Conservation (phyloP, 2,888 invertebrate genomes). For the Sarcophaga carnaria region DNA sequence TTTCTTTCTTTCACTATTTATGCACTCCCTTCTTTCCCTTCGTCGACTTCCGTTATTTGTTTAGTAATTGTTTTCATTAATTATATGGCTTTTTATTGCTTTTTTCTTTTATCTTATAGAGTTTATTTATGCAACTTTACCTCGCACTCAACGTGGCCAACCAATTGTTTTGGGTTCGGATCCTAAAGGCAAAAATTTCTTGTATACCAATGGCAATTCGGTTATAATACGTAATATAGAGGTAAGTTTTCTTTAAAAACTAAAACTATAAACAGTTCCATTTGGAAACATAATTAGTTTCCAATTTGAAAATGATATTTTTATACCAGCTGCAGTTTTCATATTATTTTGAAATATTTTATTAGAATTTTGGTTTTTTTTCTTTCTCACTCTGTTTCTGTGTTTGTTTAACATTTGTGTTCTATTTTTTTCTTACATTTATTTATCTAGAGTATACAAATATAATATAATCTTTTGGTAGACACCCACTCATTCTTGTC, state of each 20-base stretch:
- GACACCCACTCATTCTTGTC: constrained; percentile 39
- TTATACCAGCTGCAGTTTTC: constrained; percentile 43
- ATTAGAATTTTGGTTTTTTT: constrained; percentile 1
- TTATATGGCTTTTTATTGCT: constrained; percentile 23
- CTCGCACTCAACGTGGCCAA: constrained; percentile 96
- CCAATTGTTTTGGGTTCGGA: constrained; percentile 97
- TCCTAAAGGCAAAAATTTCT: constrained; percentile 97
- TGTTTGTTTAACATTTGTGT: constrained; percentile 47
- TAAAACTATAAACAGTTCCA: background rate
- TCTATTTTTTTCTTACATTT: constrained; percentile 53
- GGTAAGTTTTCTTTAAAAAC: constrained; percentile 82
- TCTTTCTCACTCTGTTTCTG: background rate
- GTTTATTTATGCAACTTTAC: constrained; percentile 95
- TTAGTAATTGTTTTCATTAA: constrained; percentile 13
- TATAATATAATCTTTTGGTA: constrained; percentile 12
- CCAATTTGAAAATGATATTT: constrained; percentile 54
- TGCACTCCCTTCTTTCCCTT: background rate
- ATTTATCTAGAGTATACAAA: constrained; percentile 19
- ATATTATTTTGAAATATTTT: background rate
- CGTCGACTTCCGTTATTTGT: constrained; percentile 26
- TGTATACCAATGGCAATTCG: constrained; percentile 98
- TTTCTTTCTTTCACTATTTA: background rate
- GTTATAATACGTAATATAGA: constrained; percentile 98
- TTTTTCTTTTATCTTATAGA: constrained; percentile 84
- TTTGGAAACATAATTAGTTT: constrained; percentile 45